These are phyloP conservation scores for Bombus pyrosoma DNA, from an alignment of 1,140 invertebrate genomes.

Conservation along the genomic window DNA sequence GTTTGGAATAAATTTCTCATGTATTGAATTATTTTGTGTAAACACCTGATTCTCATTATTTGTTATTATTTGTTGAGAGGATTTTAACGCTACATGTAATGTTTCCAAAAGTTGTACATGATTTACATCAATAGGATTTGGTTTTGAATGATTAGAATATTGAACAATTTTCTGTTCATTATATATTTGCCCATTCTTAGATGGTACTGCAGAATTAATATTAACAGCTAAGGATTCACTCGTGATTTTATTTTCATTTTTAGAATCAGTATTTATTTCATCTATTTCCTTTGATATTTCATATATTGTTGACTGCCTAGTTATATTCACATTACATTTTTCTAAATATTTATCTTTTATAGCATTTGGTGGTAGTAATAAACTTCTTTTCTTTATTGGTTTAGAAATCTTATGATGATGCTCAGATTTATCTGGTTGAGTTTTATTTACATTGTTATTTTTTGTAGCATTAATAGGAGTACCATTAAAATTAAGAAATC, in stretches of 20 bases:
- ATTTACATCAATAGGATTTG: background rate
- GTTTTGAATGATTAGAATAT: background rate
- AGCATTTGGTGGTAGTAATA: slow-evolving; percentile 64
- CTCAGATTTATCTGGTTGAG: background rate
- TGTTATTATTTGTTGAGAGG: background rate
- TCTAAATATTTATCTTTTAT: slow-evolving; percentile 64
- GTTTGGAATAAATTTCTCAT: background rate
- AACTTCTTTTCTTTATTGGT: slow-evolving; percentile 48
- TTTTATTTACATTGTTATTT: background rate
- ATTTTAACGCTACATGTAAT: background rate
- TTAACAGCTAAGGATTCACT: background rate
- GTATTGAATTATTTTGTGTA: background rate
- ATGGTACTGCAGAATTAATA: background rate
- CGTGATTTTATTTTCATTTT: background rate
- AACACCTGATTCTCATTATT: slow-evolving; percentile 1
- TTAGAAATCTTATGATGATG: background rate
- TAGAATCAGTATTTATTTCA: background rate
- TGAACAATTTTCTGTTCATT: background rate
- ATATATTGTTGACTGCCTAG: background rate
- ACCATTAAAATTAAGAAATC: slow-evolving; percentile 62
- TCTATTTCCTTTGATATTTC: background rate
- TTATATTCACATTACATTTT: background rate
- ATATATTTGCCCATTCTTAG: background rate
- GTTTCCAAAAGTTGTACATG: background rate
- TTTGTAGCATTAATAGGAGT: background rate